A percentile compares a stretch with the other conserved stretches of the same genome.
phyloP scores from a whole-genome alignment of 2,797 vertebrate genomes.

The Myiotriccus ornatus region DNA sequence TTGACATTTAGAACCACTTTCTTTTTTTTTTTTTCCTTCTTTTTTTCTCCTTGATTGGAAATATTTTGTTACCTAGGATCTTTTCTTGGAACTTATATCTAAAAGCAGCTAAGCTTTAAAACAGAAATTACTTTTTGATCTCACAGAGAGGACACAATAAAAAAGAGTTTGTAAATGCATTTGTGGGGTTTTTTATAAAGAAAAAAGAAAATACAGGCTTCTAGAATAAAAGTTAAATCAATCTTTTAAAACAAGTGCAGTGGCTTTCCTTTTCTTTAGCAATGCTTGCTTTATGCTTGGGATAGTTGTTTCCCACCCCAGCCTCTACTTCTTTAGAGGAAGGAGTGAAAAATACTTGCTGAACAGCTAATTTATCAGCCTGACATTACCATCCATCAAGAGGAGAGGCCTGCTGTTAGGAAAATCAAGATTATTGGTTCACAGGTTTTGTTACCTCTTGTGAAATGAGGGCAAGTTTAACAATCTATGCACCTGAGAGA shows the following conservation, averaged over 20 bases:
- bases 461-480: slow-evolving; percentile 27
- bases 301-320: background rate
- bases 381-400: slow-evolving; percentile 34
- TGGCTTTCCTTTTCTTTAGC: background rate
- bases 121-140: background rate
- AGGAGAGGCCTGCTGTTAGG: slow-evolving; percentile 4
- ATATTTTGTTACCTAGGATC: background rate
- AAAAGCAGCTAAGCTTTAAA: background rate
- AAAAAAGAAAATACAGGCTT: background rate
- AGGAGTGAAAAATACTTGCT: background rate
- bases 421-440: slow-evolving; percentile 52
- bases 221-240: background rate
- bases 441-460: background rate
- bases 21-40: background rate
- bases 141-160: background rate
- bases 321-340: slow-evolving; percentile 1
- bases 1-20: background rate
- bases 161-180: background rate
- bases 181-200: no score
- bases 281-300: background rate
- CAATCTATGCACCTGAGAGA: background rate
- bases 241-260: background rate
- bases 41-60: background rate
- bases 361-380: slow-evolving; percentile 43
- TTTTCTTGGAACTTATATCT: background rate